These are phyloP conservation scores for Cephalopholis sonnerati DNA, from an alignment of 2,113 vertebrate species.

Conservation along the genomic window DNA sequence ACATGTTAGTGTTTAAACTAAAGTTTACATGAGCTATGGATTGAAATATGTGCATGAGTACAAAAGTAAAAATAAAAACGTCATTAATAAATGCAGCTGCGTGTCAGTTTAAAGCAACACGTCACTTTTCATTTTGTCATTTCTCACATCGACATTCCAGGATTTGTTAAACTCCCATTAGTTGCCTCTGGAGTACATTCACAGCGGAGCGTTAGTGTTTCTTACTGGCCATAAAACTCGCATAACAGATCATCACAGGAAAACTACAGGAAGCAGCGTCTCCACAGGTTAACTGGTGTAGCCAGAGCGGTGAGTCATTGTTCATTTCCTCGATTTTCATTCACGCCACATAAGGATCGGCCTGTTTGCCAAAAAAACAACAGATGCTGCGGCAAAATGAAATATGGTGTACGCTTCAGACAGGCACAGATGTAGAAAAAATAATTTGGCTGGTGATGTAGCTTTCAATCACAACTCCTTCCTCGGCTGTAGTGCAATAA, in stretches of 20 bases:
- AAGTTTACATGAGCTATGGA: neutral
- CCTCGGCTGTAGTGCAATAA: constrained; percentile 34
- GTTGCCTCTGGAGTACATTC: constrained; percentile 15
- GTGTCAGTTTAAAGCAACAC: constrained; percentile 15
- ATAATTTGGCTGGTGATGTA: constrained; percentile 6
- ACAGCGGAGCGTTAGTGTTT: neutral
- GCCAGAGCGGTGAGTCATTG: neutral
- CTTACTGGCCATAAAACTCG: neutral
- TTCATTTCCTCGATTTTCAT: neutral
- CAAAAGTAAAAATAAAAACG: constrained; percentile 17
- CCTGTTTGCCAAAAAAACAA: neutral
- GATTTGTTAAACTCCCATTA: neutral
- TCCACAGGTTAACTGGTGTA: neutral
- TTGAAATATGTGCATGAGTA: constrained; percentile 27
- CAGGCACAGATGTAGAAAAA: constrained; percentile 13
- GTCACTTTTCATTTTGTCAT: neutral
- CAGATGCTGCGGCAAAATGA: neutral
- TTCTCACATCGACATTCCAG: neutral
- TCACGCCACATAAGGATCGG: neutral
- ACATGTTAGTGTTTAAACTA: constrained; percentile 13
- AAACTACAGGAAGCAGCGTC: constrained; percentile 11
- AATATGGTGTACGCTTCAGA: neutral
- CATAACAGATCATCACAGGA: neutral
- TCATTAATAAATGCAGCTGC: neutral
- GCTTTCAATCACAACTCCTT: neutral